Evolutionary conservation across 2,113 vertebrate genomes (phyloP).

Genomic region (Seriola quinqueradiata): DNA sequence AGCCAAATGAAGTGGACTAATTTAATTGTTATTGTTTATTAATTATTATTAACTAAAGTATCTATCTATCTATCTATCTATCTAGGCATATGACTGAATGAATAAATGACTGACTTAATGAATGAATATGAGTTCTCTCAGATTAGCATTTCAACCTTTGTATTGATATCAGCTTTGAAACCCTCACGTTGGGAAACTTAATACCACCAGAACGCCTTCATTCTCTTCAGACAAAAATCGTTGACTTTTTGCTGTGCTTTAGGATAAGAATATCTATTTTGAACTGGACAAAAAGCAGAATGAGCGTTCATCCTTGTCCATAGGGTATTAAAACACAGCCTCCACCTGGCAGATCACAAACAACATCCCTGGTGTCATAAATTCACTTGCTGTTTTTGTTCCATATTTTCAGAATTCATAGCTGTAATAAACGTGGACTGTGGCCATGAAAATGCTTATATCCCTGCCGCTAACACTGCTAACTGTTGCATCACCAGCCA

Average conservation of each 20-base stretch:
- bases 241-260: not conserved
- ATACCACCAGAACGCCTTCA: not conserved
- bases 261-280: slow-evolving; percentile 28
- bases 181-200: not conserved
- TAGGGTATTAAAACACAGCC: slow-evolving; percentile 68
- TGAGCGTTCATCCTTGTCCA: slow-evolving; percentile 41
- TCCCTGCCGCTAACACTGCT: slow-evolving; percentile 61
- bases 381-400: slow-evolving; percentile 68
- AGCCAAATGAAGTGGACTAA: too few relatives aligned
- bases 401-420: slow-evolving; percentile 73
- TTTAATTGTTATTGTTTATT: too few relatives aligned
- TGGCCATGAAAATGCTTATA: slow-evolving; percentile 81
- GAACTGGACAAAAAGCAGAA: slow-evolving; percentile 23
- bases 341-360: slow-evolving; percentile 68
- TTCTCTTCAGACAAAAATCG: not conserved
- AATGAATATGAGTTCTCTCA: not conserved
- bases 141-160: not conserved
- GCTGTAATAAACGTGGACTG: slow-evolving; percentile 81
- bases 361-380: slow-evolving; percentile 65
- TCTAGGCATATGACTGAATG: not conserved
- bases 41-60: too few relatives aligned
- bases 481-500: slow-evolving; percentile 65
- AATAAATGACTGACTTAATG: not conserved
- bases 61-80: not conserved
- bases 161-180: not conserved